A percentile compares a stretch with the other conserved stretches of the same genome.
Evolutionary conservation across 2,888 invertebrate genomes (phyloP).

Genomic region (Acheta domesticus): DNA sequence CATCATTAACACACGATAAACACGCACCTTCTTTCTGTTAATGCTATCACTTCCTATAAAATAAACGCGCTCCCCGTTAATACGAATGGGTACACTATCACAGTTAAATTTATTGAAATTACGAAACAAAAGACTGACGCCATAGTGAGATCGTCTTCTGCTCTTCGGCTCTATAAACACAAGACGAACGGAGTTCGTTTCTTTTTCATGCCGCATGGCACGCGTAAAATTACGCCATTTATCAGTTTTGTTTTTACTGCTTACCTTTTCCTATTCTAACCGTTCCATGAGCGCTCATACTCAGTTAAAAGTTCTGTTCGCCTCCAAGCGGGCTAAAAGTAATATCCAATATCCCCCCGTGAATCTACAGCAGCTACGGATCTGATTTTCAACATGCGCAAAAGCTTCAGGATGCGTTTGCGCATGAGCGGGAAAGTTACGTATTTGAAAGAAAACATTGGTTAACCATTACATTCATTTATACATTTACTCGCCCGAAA

Average conservation of each 20-base stretch:
- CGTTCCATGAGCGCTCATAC: background rate
- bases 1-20: background rate
- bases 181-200: conserved; percentile 34
- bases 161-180: conserved; percentile 29
- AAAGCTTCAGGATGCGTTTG: background rate
- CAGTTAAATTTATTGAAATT: conserved; percentile 29
- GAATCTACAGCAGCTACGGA: background rate
- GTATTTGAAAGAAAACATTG: background rate
- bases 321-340: background rate
- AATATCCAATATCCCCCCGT: background rate
- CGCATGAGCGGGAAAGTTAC: background rate
- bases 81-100: conserved; percentile 21
- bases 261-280: background rate
- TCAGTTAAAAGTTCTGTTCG: background rate
- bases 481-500: too few relatives aligned
- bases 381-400: background rate
- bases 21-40: background rate
- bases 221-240: background rate
- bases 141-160: conserved; percentile 34
- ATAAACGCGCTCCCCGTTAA: background rate
- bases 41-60: background rate
- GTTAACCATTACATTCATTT: too few relatives aligned
- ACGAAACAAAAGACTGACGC: conserved; percentile 33
- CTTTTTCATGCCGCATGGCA: conserved; percentile 22
- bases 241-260: background rate